Evolutionary conservation across 2,888 invertebrate species (phyloP).

Genomic region (Chymomyza caudatula): DNA sequence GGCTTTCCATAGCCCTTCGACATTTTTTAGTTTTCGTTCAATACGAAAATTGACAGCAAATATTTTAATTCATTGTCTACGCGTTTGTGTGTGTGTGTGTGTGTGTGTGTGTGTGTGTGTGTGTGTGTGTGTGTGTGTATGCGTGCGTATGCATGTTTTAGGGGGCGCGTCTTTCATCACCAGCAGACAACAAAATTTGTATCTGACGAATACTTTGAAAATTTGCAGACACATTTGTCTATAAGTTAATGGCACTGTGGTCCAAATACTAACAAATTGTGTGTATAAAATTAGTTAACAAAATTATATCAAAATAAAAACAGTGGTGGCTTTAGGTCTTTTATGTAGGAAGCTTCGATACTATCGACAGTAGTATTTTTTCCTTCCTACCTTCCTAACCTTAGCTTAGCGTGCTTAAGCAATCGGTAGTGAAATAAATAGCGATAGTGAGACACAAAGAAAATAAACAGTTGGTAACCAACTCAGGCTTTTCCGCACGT

Average conservation of each 20-base stretch:
- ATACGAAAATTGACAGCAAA: conserved; percentile 50
- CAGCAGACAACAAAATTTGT: conserved; percentile 19
- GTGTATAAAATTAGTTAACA: too few relatives aligned
- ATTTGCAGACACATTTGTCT: conserved; percentile 6
- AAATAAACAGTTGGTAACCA: too few relatives aligned
- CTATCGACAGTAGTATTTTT: too few relatives aligned
- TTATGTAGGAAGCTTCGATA: too few relatives aligned
- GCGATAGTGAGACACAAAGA: too few relatives aligned
- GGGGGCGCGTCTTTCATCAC: conserved; percentile 42
- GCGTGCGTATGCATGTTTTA: conserved; percentile 2
- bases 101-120: conserved; percentile 12
- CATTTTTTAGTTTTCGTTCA: neutral
- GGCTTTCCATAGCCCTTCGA: neutral
- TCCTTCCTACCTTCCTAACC: too few relatives aligned
- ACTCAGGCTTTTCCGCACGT: too few relatives aligned
- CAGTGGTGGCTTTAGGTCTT: too few relatives aligned
- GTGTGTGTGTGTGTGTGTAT: conserved; percentile 12
- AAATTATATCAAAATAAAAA: too few relatives aligned
- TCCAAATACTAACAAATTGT: neutral
- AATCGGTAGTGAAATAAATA: too few relatives aligned
- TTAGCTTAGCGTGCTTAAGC: too few relatives aligned
- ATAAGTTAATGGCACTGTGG: conserved; percentile 21
- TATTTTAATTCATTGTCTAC: conserved; percentile 44
- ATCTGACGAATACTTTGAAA: conserved; percentile 25
- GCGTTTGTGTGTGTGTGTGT: conserved; percentile 9